Evolutionary conservation across 2,797 vertebrate species (phyloP).

Genomic region (Coregonus suidteri): DNA sequence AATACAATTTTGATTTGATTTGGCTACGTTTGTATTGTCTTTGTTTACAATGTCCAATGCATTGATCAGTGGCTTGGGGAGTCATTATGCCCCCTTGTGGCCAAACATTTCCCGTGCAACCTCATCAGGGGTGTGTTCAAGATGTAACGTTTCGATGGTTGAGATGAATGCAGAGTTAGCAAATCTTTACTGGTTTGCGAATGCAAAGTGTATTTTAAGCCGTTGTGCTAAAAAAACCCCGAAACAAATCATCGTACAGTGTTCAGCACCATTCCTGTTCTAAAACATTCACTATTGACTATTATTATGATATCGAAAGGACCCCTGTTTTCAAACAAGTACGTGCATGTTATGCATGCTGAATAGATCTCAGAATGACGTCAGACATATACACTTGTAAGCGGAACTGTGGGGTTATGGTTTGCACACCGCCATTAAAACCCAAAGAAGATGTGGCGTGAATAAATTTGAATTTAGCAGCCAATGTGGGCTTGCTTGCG

Average conservation of each 20-base stretch:
- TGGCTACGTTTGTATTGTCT: too few relatives aligned
- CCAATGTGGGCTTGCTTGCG: background rate
- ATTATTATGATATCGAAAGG: background rate
- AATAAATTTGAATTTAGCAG: background rate
- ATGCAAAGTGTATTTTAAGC: background rate
- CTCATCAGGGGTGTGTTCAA: background rate
- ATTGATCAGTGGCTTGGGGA: background rate
- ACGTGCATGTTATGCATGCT: background rate
- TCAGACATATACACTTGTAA: background rate
- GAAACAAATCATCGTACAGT: background rate
- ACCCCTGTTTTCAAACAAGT: background rate
- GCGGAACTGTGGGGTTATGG: background rate
- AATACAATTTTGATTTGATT: too few relatives aligned
- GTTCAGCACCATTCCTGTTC: background rate
- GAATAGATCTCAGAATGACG: background rate
- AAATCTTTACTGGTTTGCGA: background rate
- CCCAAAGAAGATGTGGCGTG: background rate
- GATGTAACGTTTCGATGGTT: background rate
- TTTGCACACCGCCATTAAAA: background rate
- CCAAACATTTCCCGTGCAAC: background rate
- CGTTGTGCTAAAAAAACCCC: background rate
- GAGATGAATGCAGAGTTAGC: background rate
- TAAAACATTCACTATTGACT: background rate
- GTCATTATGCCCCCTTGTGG: background rate
- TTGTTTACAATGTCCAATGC: too few relatives aligned